Percentiles rank a stretch among this genome's conserved stretches.
Evolutionary conservation across 2,113 vertebrate species (phyloP).

Genomic region (Spilogale gracilis): DNA sequence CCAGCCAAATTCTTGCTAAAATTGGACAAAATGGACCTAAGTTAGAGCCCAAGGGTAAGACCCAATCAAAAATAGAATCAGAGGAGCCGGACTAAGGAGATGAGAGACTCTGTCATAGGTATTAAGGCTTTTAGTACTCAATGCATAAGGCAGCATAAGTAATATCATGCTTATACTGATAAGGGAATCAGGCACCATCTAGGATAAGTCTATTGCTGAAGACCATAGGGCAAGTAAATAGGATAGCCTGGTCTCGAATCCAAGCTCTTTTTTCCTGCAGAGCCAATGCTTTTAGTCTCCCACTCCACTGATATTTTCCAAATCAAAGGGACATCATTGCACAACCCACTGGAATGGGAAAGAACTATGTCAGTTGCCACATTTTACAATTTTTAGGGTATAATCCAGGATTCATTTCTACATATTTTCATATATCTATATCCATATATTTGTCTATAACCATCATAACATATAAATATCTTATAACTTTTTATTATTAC

Average conservation of each 20-base stretch:
- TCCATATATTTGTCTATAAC: background rate
- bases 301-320: background rate
- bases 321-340: background rate
- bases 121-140: background rate
- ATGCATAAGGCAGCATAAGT: background rate
- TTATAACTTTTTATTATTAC: background rate
- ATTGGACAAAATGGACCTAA: background rate
- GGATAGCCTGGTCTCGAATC: background rate
- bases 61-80: background rate
- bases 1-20: background rate
- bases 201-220: background rate
- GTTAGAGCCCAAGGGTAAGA: background rate
- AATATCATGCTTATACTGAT: background rate
- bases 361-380: background rate
- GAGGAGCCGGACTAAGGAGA: background rate
- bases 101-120: background rate
- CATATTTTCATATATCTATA: background rate
- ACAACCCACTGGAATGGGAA: background rate
- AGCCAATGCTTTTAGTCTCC: background rate
- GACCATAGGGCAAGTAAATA: background rate
- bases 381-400: background rate
- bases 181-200: background rate
- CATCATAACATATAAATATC: background rate
- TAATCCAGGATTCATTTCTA: background rate
- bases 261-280: accelerated